phyloP scores from a whole-genome alignment of 1,140 invertebrate species.

The Procambarus virginalis region DNA sequence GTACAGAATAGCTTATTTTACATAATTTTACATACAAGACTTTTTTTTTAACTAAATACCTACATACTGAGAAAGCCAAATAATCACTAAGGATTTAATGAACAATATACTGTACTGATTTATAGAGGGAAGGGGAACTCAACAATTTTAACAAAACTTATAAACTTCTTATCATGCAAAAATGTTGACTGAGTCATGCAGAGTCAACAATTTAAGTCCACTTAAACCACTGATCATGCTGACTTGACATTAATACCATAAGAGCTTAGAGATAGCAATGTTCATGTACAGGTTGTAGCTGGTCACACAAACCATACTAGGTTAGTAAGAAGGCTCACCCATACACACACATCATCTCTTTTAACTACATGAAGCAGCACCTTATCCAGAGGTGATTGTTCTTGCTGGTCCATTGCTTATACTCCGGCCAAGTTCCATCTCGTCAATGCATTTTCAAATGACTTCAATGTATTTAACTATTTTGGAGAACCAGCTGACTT shows the following conservation, averaged over 20 bases:
- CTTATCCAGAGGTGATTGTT: background rate
- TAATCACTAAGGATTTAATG: background rate
- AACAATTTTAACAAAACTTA: background rate
- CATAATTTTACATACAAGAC: background rate
- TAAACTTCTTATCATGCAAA: background rate
- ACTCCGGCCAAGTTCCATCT: background rate
- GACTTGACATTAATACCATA: background rate
- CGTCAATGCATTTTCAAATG: background rate
- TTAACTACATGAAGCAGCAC: background rate
- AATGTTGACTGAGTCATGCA: conserved; percentile 1
- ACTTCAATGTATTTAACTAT: background rate
- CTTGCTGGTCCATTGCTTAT: background rate
- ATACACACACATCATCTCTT: background rate
- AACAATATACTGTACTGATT: conserved; percentile 8
- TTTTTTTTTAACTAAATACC: background rate
- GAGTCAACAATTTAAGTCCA: background rate
- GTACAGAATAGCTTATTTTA: background rate
- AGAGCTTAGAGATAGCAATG: background rate
- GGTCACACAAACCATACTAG: background rate
- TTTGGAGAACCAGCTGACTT: background rate
- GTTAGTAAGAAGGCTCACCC: background rate
- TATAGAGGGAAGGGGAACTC: background rate
- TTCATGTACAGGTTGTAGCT: background rate
- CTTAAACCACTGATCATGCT: background rate
- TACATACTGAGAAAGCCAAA: background rate